Conservation (phyloP, 2,797 vertebrate genomes). For the Aldrovandia affinis region DNA sequence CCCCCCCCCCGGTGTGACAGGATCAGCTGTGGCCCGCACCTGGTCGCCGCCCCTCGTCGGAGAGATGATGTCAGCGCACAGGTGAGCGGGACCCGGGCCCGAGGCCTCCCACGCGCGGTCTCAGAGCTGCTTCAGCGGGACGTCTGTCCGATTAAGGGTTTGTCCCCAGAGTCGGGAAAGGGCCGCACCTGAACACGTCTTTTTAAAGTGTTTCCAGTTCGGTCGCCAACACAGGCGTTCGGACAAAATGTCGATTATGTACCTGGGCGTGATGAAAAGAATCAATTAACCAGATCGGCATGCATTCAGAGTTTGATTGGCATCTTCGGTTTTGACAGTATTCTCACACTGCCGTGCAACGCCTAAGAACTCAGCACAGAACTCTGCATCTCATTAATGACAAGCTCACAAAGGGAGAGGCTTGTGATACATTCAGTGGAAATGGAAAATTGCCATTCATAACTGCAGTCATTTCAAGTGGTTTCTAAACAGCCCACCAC, state of each 20-base stretch:
- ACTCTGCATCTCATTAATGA: not conserved
- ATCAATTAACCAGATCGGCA: constrained; percentile 46
- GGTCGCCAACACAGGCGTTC: constrained; percentile 48
- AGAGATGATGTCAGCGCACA: constrained; percentile 44
- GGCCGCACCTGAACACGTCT: constrained; percentile 69
- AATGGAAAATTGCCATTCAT: not conserved
- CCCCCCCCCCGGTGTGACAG: constrained; percentile 48
- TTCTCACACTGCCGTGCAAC: not conserved
- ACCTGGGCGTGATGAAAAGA: constrained; percentile 56
- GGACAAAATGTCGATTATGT: constrained; percentile 66
- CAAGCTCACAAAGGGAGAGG: not conserved
- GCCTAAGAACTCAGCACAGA: not conserved
- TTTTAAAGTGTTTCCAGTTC: constrained; percentile 50
- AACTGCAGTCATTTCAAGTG: not conserved
- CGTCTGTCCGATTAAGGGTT: constrained; percentile 60
- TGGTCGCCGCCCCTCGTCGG: constrained; percentile 18
- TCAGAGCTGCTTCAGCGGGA: constrained; percentile 63
- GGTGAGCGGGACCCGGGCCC: constrained; percentile 51
- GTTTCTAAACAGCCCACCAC: not conserved
- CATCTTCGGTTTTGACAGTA: not conserved
- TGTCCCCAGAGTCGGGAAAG: constrained; percentile 29
- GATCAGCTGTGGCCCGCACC: constrained; percentile 62
- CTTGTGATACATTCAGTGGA: not conserved
- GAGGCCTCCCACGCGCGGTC: constrained; percentile 8
- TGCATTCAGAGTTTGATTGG: constrained; percentile 18